phyloP scores from a whole-genome alignment of 2,113 vertebrate species.

The rat (Rattus norvegicus) region GRCr8 NC_086025.1:55574501-55575000 shows the following conservation, averaged over 20 bases:
- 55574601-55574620: not conserved
- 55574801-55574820: slow-evolving; percentile 22
- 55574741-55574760: slow-evolving; percentile 42
- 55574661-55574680: not conserved
- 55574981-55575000: slow-evolving; percentile 78
- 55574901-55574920: slow-evolving; percentile 69
- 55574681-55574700: slow-evolving; percentile 66
- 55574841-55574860: slow-evolving; percentile 27
- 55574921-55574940: slow-evolving; percentile 81
- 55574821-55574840: not conserved
- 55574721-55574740: slow-evolving; percentile 51
- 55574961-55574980: slow-evolving; percentile 81
- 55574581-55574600: not conserved
- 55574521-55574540: slow-evolving; percentile 21
- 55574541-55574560: slow-evolving; percentile 37
- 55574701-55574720: slow-evolving; percentile 66
- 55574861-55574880: slow-evolving; percentile 62
- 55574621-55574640: slow-evolving; percentile 10
- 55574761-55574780: slow-evolving; percentile 49
- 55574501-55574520: slow-evolving; percentile 28
- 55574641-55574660: slow-evolving; percentile 23
- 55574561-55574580: slow-evolving; percentile 23
- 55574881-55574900: slow-evolving; percentile 78
- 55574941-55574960: slow-evolving; percentile 82
- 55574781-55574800: slow-evolving; percentile 37